Conservation (phyloP, 2,888 invertebrate genomes). For the Chrysopilus asiliformis region DNA sequence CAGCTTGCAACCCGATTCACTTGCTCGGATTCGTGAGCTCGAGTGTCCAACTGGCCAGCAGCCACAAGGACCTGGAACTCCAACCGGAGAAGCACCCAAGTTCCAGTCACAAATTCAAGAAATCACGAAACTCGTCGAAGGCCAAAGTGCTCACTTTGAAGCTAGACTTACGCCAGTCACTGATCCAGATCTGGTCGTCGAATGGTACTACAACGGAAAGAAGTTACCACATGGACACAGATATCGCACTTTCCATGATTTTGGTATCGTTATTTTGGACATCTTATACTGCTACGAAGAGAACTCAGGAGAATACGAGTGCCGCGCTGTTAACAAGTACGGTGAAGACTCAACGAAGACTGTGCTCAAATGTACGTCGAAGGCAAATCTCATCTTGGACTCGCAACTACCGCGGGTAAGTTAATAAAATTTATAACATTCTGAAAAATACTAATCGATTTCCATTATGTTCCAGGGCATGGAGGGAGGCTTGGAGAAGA, state of each 20-base stretch:
- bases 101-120: constrained; percentile 80
- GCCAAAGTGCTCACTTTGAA: constrained; percentile 88
- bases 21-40: constrained; percentile 75
- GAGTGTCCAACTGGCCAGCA: constrained; percentile 55
- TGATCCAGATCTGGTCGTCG: constrained; percentile 87
- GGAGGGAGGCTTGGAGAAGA: constrained; percentile 89
- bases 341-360: constrained; percentile 80
- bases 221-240: constrained; percentile 89
- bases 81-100: constrained; percentile 71
- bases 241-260: constrained; percentile 94
- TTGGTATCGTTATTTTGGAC: constrained; percentile 90
- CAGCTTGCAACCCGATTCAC: constrained; percentile 78
- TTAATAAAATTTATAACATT: constrained; percentile 7
- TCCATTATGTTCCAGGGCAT: constrained; percentile 51
- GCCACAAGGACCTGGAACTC: constrained; percentile 46
- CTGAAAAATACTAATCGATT: not conserved
- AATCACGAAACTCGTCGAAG: constrained; percentile 77
- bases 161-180: constrained; percentile 85
- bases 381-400: constrained; percentile 79
- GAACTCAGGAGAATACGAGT: constrained; percentile 88
- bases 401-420: constrained; percentile 80
- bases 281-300: constrained; percentile 93
- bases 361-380: constrained; percentile 72
- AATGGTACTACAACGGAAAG: constrained; percentile 90
- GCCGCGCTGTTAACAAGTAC: constrained; percentile 81